Conservation (phyloP, 2,113 vertebrate species). For the Amphiprion percula region DNA sequence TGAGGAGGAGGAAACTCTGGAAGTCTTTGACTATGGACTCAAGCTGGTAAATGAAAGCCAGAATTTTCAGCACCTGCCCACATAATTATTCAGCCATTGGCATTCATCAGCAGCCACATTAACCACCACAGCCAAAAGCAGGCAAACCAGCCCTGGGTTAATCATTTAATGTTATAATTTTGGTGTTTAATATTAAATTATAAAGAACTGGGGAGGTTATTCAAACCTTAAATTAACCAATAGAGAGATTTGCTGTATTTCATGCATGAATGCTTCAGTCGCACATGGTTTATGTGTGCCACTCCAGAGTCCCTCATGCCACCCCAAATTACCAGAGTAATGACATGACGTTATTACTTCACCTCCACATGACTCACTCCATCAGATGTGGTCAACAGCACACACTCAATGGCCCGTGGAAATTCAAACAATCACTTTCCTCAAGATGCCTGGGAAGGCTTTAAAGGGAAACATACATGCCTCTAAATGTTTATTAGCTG, state of each 20-base stretch:
- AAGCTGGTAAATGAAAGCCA: constrained; percentile 35
- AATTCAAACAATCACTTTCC: constrained; percentile 66
- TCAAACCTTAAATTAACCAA: neutral
- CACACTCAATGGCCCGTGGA: constrained; percentile 49
- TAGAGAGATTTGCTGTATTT: constrained; percentile 27
- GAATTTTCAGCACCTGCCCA: constrained; percentile 32
- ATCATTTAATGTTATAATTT: constrained; percentile 36
- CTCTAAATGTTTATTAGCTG: constrained; percentile 83
- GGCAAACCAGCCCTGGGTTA: constrained; percentile 15
- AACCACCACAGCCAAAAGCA: constrained; percentile 28
- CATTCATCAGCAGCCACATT: constrained; percentile 38
- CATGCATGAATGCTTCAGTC: constrained; percentile 23
- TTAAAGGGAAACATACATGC: constrained; percentile 70
- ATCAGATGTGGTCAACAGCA: constrained; percentile 65
- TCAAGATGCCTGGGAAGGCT: constrained; percentile 65
- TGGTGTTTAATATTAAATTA: neutral
- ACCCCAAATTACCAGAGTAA: constrained; percentile 60
- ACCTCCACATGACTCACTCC: constrained; percentile 62
- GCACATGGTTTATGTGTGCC: constrained; percentile 37
- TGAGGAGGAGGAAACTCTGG: constrained; percentile 14
- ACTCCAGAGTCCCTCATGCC: constrained; percentile 34
- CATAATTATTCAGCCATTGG: constrained; percentile 37
- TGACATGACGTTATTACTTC: constrained; percentile 57
- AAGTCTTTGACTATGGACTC: neutral
- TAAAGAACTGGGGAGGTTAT: neutral